phyloP scores from a whole-genome alignment of 2,888 invertebrate genomes.

The Iphiclides podalirius region DNA sequence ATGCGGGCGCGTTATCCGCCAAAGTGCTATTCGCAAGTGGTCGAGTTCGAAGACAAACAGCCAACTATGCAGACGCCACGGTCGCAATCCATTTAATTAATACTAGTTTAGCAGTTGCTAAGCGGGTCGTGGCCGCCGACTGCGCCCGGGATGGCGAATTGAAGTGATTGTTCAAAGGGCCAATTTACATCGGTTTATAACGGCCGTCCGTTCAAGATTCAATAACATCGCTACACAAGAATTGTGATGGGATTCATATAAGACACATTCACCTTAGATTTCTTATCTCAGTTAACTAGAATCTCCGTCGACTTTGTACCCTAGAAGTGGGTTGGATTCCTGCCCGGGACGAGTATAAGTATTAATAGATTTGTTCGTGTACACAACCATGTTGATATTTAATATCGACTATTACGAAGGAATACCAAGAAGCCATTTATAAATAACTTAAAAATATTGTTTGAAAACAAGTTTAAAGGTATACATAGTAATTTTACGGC shows the following conservation, averaged over 20 bases:
- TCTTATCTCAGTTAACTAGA: neutral
- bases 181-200: conserved; percentile 5
- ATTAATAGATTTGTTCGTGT: no score
- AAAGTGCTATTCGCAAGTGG: conserved; percentile 37
- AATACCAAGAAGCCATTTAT: no score
- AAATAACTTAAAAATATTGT: no score
- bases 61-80: conserved; percentile 55
- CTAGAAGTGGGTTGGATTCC: neutral
- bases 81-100: conserved; percentile 55
- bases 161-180: conserved; percentile 5
- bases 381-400: no score
- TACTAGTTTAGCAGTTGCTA: conserved; percentile 38
- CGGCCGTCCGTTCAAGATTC: neutral
- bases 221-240: neutral
- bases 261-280: neutral
- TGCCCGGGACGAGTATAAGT: no score
- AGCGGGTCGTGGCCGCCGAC: conserved; percentile 1
- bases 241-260: neutral
- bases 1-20: conserved; percentile 25
- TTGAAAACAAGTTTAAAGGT: no score
- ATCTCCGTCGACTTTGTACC: no score
- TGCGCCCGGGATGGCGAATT: conserved; percentile 7
- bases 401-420: no score
- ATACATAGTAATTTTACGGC: no score
- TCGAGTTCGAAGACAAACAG: conserved; percentile 47